Percentiles rank a stretch among this genome's conserved stretches.
These are phyloP conservation scores for Yponomeuta malinellus DNA, from an alignment of 2,888 invertebrate genomes.

Conservation along the genomic window DNA sequence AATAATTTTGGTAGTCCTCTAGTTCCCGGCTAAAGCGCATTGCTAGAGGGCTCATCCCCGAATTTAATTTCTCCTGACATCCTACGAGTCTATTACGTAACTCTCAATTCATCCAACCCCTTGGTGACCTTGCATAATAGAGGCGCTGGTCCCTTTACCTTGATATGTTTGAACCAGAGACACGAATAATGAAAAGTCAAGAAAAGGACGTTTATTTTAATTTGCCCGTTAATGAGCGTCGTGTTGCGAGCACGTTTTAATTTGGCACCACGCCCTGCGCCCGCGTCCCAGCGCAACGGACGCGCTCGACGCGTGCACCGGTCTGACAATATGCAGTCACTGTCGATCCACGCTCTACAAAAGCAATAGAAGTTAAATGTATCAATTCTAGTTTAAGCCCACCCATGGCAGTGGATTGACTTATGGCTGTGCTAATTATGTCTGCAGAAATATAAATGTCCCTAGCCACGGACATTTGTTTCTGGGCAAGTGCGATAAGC, in stretches of 20 bases:
- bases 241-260: conserved; percentile 14
- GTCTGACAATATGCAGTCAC: background rate
- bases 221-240: conserved; percentile 10
- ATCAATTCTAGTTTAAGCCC: background rate
- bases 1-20: too few species aligned
- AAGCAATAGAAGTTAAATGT: background rate
- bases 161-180: background rate
- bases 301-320: conserved; percentile 7
- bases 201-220: conserved; percentile 12
- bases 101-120: too few species aligned
- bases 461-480: background rate
- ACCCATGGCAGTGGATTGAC: background rate
- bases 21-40: too few species aligned
- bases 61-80: too few species aligned
- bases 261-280: conserved; percentile 16
- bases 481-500: background rate
- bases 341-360: background rate
- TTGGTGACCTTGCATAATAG: too few species aligned
- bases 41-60: too few species aligned
- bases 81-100: too few species aligned
- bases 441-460: background rate
- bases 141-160: background rate
- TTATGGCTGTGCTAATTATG: background rate
- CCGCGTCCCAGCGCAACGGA: conserved; percentile 18
- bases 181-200: background rate